Base-by-base conservation (phyloP, 2,113 vertebrate species). In the Hystrix brachyura region DNA sequence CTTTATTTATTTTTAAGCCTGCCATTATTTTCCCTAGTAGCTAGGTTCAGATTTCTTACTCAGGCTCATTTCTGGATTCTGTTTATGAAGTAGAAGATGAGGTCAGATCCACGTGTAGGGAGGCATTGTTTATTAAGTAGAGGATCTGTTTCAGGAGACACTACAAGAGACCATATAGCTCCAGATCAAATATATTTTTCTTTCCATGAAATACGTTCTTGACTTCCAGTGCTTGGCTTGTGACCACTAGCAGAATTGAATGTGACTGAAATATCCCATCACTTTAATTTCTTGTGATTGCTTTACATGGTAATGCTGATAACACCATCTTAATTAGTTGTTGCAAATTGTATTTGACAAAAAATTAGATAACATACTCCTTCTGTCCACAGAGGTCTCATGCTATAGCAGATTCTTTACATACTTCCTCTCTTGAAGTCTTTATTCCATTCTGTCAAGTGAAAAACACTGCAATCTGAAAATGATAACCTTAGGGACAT, bases 1-100 rank as follows among this genome's bases (percentile, higher is more conserved):
- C 25, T 95, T 95, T 29, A 95, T 95, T 94, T 94, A 95, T 62
- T 97, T 93, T 97, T 87, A 74, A 65, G 38, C 2, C 43, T 95
- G 62, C 43, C 86, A n/a, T 96, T 92, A 88, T 90, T 92, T 97
- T 96, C 74, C 69, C 13, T 62, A 57, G 55, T 53, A 67, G 78
- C 48, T 83, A 29, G 7, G 51, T 74, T 92, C 83, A 84, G 27
- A 79, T 83, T 89, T 91, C 53, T 91, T 60, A 64, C 38, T 51
- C 0, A 29, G 74, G n/a, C 67, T 93, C 74, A 74, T 96, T 91
- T 62, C 76, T 87, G 57, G 64, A n/a, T 80, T 94, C 18, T 94
- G 32, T 29, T 55, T 91, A 64, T 84, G 29, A 83, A 67, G 46
- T 29, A 32, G 74, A 93, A 92, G 82, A 72, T 53, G 80, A 95